Evolutionary conservation across 1,140 invertebrate species (phyloP), one percentile per base, ranked within the genome.

Genomic region (Procambarus clarkii): DNA sequence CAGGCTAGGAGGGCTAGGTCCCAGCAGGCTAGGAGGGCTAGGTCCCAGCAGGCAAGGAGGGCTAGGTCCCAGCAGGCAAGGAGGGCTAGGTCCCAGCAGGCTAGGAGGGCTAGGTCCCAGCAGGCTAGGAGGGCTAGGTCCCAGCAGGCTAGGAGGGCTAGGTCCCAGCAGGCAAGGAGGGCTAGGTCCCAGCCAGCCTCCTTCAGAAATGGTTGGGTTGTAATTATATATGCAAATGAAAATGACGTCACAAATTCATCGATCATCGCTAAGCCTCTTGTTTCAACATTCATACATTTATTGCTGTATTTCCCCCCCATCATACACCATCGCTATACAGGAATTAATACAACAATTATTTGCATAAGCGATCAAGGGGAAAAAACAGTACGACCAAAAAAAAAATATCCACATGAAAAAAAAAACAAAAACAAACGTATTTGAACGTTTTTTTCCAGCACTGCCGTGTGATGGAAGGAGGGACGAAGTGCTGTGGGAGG

Each of bases 151-250:
- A 34, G 34, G 34, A 34, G 34, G 34, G 1, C 34, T 1, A 34
- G 34, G 34, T 34, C 34, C 34, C 34, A 34, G 34, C 34, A 34
- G 34, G n/a, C 45, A 34, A 69, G 54, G 58, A 69, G 50, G 5
- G 13, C 48, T 18, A 15, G 50, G 34, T 58, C 64, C 50, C 80
- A n/a, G 45, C n/a, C 77, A 48, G 46, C 88, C 84, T 83, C 88
- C 88, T 90, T 90, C 88, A 90, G 88, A 77, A 90, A 90, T 84
- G 88, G 88, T 82, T 74, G 80, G 48, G 69, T 76, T 71, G 88
- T 90, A 90, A 90, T 90, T 90, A 90, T 84, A 90, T 90, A 90
- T 90, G 88, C 81, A 90, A 90, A 90, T 90, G 88, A 90, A 90
- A 90, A 71, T 90, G 88, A 90, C 88, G 88, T 90, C 88, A 90